phyloP scores from a whole-genome alignment of 2,888 invertebrate genomes.

The Candidula unifasciata region DNA sequence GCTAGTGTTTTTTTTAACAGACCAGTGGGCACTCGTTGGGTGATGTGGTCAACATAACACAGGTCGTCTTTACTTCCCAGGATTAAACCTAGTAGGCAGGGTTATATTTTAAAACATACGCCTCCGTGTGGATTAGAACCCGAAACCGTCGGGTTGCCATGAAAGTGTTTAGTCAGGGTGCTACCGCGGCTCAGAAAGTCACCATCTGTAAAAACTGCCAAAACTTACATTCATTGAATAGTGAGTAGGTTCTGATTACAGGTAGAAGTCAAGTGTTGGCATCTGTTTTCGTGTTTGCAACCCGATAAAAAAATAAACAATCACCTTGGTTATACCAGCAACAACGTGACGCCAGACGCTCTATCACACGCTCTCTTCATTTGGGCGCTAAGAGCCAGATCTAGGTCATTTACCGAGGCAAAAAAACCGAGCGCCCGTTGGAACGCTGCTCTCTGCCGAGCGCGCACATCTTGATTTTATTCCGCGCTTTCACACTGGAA shows the following conservation, averaged over 20 bases:
- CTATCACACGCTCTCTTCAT: background rate
- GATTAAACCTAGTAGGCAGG: too few species aligned
- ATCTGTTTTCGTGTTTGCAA: background rate
- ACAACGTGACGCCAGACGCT: background rate
- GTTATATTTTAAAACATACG: too few species aligned
- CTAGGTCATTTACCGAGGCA: background rate
- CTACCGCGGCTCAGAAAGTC: too few species aligned
- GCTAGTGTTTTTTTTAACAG: too few species aligned
- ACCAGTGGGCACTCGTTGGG: too few species aligned
- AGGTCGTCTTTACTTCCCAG: too few species aligned
- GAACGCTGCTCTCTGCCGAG: background rate
- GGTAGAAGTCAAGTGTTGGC: background rate
- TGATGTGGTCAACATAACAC: too few species aligned
- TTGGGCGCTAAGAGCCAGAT: slow-evolving; percentile 11
- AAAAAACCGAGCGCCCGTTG: background rate
- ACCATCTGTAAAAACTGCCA: too few species aligned
- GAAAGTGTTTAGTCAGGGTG: too few species aligned
- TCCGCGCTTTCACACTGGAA: slow-evolving; percentile 1
- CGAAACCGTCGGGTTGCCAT: too few species aligned
- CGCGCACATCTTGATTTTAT: slow-evolving; percentile 13
- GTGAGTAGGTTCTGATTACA: background rate
- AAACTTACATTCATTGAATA: background rate
- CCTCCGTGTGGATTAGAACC: too few species aligned
- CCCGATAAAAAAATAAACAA: background rate
- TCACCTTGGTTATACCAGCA: background rate